Conservation (phyloP, 1,140 invertebrate species). For the Drosophila ambigua region DNA sequence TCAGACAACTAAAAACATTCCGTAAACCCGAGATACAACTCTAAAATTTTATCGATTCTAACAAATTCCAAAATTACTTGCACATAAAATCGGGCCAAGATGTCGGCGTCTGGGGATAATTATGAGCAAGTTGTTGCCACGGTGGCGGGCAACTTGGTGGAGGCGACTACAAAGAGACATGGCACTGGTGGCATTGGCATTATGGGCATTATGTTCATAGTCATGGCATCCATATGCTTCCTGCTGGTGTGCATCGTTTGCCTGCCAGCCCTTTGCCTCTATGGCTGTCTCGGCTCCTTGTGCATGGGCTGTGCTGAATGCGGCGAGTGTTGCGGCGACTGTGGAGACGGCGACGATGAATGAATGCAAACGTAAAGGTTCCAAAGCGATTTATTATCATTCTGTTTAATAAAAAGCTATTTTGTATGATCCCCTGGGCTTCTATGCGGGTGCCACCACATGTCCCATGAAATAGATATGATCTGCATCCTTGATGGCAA, state of each 20-base stretch:
- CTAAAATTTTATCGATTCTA: too few relatives aligned
- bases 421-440: too few relatives aligned
- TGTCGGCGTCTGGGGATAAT: too few relatives aligned
- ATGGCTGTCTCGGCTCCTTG: background rate
- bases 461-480: too few relatives aligned
- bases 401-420: too few relatives aligned
- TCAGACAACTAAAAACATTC: too few relatives aligned
- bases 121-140: too few relatives aligned
- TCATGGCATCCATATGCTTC: background rate
- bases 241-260: constrained; percentile 11
- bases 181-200: background rate
- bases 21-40: too few relatives aligned
- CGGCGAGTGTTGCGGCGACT: background rate
- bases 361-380: background rate
- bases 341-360: background rate
- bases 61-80: too few relatives aligned
- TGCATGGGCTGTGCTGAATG: background rate
- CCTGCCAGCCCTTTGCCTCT: constrained; percentile 1
- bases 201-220: background rate
- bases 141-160: background rate
- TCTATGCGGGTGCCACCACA: too few relatives aligned
- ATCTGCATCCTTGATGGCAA: too few relatives aligned
- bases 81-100: too few relatives aligned
- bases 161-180: background rate
- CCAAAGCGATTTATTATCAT: background rate